These are phyloP conservation scores for Pollimyrus isidori DNA, from an alignment of 2,113 vertebrate species.

Conservation along the genomic window DNA sequence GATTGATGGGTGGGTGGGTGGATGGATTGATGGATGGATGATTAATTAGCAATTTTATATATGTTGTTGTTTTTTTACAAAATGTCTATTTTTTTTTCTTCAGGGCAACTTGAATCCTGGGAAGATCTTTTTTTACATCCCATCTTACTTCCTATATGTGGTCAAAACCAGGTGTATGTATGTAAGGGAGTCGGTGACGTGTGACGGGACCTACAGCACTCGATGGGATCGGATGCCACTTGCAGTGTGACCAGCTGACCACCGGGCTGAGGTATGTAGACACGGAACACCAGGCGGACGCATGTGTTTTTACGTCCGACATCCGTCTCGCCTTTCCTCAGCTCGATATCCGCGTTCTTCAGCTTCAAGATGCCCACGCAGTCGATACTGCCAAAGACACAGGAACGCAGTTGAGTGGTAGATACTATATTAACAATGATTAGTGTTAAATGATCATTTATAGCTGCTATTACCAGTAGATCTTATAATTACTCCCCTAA, in stretches of 20 bases:
- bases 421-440: background rate
- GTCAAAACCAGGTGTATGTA: background rate
- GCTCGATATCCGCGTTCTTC: constrained; percentile 88
- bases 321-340: constrained; percentile 89
- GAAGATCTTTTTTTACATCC: background rate
- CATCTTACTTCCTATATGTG: background rate
- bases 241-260: constrained; percentile 77
- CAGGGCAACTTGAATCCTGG: background rate
- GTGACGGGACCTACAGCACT: constrained; percentile 80
- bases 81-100: background rate
- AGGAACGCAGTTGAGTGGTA: background rate
- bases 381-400: constrained; percentile 73
- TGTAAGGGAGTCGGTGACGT: background rate
- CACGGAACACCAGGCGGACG: constrained; percentile 84
- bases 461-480: background rate
- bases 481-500: background rate
- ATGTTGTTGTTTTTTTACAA: background rate
- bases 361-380: constrained; percentile 92
- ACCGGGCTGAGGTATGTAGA: constrained; percentile 77
- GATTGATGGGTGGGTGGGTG: background rate
- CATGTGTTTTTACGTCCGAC: constrained; percentile 93
- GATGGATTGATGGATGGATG: background rate
- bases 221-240: constrained; percentile 80
- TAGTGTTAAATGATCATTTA: background rate
- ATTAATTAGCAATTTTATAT: background rate